Evolutionary conservation across 2,113 vertebrate genomes (phyloP).

Genomic region (Clupea harengus): DNA sequence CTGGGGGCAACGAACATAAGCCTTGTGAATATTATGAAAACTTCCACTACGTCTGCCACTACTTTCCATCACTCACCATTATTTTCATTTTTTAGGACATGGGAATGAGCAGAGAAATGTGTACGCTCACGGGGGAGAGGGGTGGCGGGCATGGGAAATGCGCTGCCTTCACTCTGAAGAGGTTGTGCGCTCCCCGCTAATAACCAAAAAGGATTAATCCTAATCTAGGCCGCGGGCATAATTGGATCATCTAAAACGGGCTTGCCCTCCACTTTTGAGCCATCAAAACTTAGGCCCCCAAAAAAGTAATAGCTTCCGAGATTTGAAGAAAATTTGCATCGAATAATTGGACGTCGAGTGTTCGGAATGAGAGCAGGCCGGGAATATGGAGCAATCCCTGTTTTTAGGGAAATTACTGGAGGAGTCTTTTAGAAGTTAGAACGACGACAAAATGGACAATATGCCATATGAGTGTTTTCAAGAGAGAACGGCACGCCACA

Average conservation of each 20-base stretch:
- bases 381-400: neutral
- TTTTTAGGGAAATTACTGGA: slow-evolving; percentile 14
- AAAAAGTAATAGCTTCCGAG: slow-evolving; percentile 47
- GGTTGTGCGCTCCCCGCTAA: slow-evolving; percentile 50
- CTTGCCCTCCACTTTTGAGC: slow-evolving; percentile 46
- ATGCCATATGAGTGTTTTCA: neutral
- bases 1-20: neutral
- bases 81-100: slow-evolving; percentile 13
- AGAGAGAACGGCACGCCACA: too few species aligned
- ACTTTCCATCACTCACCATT: neutral
- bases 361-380: slow-evolving; percentile 16
- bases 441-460: neutral
- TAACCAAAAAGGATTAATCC: slow-evolving; percentile 65
- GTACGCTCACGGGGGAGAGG: neutral
- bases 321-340: slow-evolving; percentile 40
- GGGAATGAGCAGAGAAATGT: slow-evolving; percentile 20
- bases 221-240: slow-evolving; percentile 64
- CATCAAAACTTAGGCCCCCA: slow-evolving; percentile 39
- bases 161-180: slow-evolving; percentile 48
- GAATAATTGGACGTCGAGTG: slow-evolving; percentile 36
- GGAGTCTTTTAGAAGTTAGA: neutral
- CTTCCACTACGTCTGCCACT: neutral
- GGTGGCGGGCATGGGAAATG: slow-evolving; percentile 34
- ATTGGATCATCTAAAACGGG: slow-evolving; percentile 64
- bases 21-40: neutral